Evolutionary conservation across 2,797 vertebrate species (phyloP).

Genomic region (Phaenicophaeus curvirostris): DNA sequence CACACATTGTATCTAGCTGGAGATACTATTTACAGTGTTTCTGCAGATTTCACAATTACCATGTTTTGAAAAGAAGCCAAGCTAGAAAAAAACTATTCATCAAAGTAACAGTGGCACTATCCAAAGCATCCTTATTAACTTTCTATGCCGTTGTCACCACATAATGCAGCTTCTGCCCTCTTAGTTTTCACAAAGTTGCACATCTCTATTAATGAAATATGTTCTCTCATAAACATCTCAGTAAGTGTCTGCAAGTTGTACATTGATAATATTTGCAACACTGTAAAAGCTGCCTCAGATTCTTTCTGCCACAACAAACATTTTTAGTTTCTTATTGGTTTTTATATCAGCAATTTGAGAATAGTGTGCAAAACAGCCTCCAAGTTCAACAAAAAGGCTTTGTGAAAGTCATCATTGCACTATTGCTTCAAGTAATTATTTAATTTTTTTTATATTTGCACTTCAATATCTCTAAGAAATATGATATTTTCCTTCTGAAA

Average conservation of each 20-base stretch:
- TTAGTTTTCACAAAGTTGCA: not conserved
- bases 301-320: not conserved
- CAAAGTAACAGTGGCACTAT: not conserved
- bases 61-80: not conserved
- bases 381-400: not conserved
- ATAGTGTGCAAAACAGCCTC: not conserved
- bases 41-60: not conserved
- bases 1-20: not conserved
- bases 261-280: not conserved
- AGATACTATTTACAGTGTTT: not conserved
- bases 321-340: not conserved
- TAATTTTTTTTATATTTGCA: not conserved
- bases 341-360: not conserved
- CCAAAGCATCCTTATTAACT: not conserved
- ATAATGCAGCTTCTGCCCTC: not conserved
- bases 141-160: not conserved
- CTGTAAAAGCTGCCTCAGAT: not conserved
- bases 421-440: not conserved
- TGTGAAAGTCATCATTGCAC: not conserved
- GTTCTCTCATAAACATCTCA: not conserved
- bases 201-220: not conserved
- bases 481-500: conserved; percentile 26
- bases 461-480: conserved; percentile 13
- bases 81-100: not conserved
- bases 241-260: not conserved